Evolutionary conservation across 2,797 vertebrate genomes (phyloP).

Genomic region (Macrochelys suwanniensis): DNA sequence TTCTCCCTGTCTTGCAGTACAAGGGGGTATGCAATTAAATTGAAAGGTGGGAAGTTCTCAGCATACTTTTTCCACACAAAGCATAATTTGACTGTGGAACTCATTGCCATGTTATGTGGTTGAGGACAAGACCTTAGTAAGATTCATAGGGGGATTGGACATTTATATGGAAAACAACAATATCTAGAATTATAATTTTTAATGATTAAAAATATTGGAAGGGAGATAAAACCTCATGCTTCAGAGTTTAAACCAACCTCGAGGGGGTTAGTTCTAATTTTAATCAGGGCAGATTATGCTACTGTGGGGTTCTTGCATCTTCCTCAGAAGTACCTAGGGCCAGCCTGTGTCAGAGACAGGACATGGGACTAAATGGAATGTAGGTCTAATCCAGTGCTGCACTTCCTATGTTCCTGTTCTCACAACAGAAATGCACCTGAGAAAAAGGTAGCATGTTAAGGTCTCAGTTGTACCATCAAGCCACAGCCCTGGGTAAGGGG

Average conservation of each 20-base stretch:
- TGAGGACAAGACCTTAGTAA: neutral
- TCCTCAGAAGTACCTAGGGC: neutral
- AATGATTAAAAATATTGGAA: neutral
- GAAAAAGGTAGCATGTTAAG: neutral
- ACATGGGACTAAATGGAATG: accelerated
- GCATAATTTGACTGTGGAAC: neutral
- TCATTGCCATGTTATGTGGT: neutral
- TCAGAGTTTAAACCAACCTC: neutral
- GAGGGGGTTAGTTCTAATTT: neutral
- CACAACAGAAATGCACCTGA: neutral
- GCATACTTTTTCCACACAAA: accelerated
- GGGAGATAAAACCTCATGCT: neutral
- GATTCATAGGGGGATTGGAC: neutral
- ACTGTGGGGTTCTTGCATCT: neutral
- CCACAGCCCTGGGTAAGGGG: neutral
- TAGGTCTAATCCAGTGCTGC: accelerated
- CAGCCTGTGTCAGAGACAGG: neutral
- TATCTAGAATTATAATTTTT: neutral
- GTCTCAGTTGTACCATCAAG: neutral
- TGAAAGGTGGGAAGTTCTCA: neutral
- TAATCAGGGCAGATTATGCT: neutral
- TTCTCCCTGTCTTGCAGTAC: neutral
- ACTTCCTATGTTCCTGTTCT: neutral
- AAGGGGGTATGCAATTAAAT: neutral
- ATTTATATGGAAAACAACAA: neutral